phyloP scores from a whole-genome alignment of 1,140 invertebrate genomes.

The Nasonia vitripennis region DNA sequence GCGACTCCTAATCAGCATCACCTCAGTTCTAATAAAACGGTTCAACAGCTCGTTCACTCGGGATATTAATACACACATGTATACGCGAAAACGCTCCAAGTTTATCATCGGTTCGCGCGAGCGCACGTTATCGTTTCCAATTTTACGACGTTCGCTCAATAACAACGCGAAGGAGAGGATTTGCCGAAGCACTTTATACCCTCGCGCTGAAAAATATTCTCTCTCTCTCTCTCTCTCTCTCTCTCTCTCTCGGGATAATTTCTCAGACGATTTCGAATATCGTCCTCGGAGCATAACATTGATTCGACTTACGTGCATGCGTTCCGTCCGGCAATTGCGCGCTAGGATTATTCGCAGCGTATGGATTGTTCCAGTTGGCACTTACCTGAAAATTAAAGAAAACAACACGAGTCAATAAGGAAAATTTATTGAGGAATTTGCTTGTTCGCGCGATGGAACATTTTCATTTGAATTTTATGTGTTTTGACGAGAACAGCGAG shows the following conservation, averaged over 20 bases:
- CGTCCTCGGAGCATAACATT: background rate
- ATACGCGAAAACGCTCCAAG: no score
- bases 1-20: background rate
- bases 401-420: background rate
- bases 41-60: background rate
- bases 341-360: background rate
- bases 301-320: background rate
- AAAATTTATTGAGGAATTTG: conserved; percentile 3
- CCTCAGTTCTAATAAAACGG: conserved; percentile 9
- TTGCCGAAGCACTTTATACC: background rate
- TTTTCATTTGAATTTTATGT: background rate
- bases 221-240: background rate
- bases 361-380: background rate
- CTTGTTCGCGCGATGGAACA: background rate
- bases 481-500: background rate
- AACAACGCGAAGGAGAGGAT: background rate
- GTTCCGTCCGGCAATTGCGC: background rate
- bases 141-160: background rate
- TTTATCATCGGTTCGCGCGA: no score
- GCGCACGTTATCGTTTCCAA: no score
- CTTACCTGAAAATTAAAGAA: background rate
- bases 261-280: background rate
- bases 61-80: background rate
- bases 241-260: background rate
- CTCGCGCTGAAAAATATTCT: background rate